Evolutionary conservation across 2,888 invertebrate species (phyloP), one percentile per base, ranked within the genome.

Genomic region (Andrena flavipes): DNA sequence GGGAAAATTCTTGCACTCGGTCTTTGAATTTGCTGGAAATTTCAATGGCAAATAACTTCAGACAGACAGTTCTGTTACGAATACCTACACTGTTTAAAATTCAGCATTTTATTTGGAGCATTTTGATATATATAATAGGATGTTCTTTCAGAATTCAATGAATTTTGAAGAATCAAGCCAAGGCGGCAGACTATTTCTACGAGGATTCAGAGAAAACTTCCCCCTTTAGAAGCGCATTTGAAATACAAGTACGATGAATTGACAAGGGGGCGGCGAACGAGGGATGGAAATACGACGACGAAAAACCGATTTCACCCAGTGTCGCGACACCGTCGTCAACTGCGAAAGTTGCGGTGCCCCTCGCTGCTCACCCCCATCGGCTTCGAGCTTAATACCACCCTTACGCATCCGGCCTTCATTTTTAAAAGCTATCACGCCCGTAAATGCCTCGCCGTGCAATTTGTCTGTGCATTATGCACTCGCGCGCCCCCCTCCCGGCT

Each of bases 381-480:
- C 20, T 63, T 70, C 76, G 33, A 48, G 49, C 73, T 64, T 82
- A 84, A 84, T 75, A 62, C 71, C 67, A 85, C 49, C 78, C 82
- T 67, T 35, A 23, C 56, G 56, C 33, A 76, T 67, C 76, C 65
- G 62, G 69, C 35, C 71, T 26, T 23, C 48, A 30, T 75, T 83
- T 75, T 84, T 76, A 49, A 76, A 85, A 82, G 81, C 76, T 71
- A 73, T 30, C 60, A 13, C 63, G 23, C 70, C 30, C 42, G 26
- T 63, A 30, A 60, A 70, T 60, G 42, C 70, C 68, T 54, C 64
- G 23, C 29, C 54, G 30, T 42, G 71, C 76, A 83, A 77, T 84
- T 84, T 72, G 64, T 70, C 72, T 5, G 60, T n/a, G 78, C 75
- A 75, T 83, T 81, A 77, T 68, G 54, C 33, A 59, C 82, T 77